Conservation (phyloP, 2,888 invertebrate species). For the Eurytoma californica region DNA sequence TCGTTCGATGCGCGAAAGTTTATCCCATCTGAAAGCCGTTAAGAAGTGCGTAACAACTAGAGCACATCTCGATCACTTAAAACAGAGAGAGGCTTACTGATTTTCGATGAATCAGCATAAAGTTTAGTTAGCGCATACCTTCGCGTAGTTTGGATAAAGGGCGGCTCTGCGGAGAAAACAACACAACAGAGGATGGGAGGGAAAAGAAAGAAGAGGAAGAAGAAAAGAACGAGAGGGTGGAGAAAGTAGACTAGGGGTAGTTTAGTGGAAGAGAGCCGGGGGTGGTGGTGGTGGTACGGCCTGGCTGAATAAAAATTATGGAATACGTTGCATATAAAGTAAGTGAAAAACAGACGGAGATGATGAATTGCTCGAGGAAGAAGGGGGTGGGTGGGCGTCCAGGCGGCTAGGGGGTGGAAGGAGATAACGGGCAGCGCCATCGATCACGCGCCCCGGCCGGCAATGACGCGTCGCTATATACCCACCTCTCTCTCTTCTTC, state of each 20-base stretch:
- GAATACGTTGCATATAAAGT: conserved; percentile 75
- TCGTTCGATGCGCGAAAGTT: too few species aligned
- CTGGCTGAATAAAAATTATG: conserved; percentile 74
- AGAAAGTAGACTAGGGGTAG: conserved; percentile 46
- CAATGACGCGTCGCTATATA: conserved; percentile 66
- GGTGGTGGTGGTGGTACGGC: conserved; percentile 59
- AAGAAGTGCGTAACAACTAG: too few species aligned
- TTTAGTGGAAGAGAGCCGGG: conserved; percentile 31
- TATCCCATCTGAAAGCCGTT: too few species aligned
- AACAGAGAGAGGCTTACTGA: too few species aligned
- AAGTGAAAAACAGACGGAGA: conserved; percentile 75
- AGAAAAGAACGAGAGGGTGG: conserved; percentile 45
- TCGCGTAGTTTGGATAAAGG: too few species aligned
- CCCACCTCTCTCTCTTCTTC: conserved; percentile 50
- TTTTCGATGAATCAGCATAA: too few species aligned
- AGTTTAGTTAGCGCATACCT: too few species aligned
- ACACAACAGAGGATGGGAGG: neutral
- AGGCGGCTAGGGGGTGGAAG: conserved; percentile 66
- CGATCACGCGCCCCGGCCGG: conserved; percentile 72
- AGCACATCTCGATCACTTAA: too few species aligned
- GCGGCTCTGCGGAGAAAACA: neutral
- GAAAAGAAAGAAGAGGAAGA: conserved; percentile 47
- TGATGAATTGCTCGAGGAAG: conserved; percentile 72
- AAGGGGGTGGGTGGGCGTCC: conserved; percentile 57
- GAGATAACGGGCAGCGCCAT: conserved; percentile 74